These are phyloP conservation scores for Eupsilia transversa DNA, from an alignment of 2,888 invertebrate genomes.

Conservation along the genomic window DNA sequence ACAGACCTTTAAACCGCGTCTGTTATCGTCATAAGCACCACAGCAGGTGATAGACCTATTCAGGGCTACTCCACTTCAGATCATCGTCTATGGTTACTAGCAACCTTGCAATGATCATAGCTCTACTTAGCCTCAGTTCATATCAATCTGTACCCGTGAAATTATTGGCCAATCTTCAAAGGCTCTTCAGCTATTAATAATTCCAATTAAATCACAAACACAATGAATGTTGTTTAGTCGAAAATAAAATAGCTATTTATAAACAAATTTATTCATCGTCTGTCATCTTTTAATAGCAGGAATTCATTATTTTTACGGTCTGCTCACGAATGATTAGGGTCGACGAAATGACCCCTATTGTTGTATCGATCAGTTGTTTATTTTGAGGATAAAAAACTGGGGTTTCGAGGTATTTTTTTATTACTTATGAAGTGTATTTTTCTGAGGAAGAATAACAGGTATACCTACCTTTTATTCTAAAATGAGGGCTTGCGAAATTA, in stretches of 20 bases:
- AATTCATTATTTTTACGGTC: slow-evolving; percentile 22
- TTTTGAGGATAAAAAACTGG: slow-evolving; percentile 2
- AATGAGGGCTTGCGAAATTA: too few relatives aligned
- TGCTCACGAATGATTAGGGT: not conserved
- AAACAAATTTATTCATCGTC: slow-evolving; percentile 43
- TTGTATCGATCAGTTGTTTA: slow-evolving; percentile 13
- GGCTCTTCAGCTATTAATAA: not conserved
- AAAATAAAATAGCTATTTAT: slow-evolving; percentile 27
- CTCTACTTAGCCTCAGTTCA: not conserved
- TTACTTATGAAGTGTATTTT: not conserved
- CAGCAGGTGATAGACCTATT: not conserved
- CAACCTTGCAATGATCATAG: not conserved
- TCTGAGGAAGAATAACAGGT: not conserved
- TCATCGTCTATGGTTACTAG: not conserved
- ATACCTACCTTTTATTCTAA: too few relatives aligned
- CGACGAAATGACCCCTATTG: not conserved
- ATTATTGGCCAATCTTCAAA: not conserved
- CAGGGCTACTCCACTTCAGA: not conserved
- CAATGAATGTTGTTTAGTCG: not conserved
- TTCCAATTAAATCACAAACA: slow-evolving; percentile 7
- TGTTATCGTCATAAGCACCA: not conserved
- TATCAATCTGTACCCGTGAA: not conserved
- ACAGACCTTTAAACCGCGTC: too few relatives aligned
- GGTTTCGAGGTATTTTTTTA: not conserved
- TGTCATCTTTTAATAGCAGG: slow-evolving; percentile 4